phyloP scores from a whole-genome alignment of 2,797 vertebrate genomes.

The Delichon dasypus region DNA sequence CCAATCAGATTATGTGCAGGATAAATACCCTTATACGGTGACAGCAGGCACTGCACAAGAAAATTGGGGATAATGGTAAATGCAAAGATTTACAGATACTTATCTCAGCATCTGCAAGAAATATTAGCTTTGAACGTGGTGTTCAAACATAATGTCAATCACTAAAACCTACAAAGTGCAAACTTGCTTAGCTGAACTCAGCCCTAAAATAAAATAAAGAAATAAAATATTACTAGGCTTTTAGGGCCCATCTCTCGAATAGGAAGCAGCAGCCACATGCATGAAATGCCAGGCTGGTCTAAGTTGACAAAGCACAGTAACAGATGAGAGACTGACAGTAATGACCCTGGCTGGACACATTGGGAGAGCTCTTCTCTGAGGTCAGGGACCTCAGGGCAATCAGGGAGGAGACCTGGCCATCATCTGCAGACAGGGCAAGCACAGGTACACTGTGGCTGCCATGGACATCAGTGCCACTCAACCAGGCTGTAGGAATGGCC shows the following conservation, averaged over 20 bases:
- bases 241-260: background rate
- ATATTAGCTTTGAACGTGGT: conserved; percentile 49
- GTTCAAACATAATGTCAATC: conserved; percentile 51
- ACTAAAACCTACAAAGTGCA: conserved; percentile 30
- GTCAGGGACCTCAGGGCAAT: background rate
- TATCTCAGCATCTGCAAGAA: conserved; percentile 68
- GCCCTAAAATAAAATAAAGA: conserved; percentile 13
- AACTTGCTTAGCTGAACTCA: conserved; percentile 15
- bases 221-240: background rate
- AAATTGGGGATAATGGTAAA: conserved; percentile 69
- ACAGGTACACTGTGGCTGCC: background rate
- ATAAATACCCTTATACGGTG: conserved; percentile 57
- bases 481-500: background rate
- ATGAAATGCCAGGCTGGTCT: background rate
- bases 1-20: conserved; percentile 62
- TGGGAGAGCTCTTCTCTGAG: background rate
- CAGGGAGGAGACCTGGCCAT: background rate
- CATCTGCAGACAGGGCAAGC: background rate
- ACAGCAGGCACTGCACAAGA: conserved; percentile 66
- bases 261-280: background rate
- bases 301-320: background rate
- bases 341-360: background rate
- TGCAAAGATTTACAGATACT: conserved; percentile 69
- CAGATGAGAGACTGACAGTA: background rate
- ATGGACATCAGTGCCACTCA: background rate